Conservation (phyloP, 2,113 vertebrate genomes). For the Lasiurus borealis region DNA sequence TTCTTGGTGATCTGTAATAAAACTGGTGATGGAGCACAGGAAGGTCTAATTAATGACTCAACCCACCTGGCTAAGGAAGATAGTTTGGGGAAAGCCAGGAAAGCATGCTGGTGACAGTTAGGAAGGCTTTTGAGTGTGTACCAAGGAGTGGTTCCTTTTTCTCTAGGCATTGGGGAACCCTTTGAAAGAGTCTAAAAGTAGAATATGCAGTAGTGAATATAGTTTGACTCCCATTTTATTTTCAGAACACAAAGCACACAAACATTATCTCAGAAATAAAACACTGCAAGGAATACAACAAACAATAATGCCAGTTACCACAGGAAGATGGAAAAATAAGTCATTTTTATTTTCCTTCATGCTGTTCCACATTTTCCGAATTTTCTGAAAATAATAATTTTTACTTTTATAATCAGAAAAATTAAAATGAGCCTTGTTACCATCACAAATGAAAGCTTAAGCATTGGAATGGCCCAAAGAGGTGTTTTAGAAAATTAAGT, state of each 20-base stretch:
- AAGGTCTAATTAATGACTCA: background rate
- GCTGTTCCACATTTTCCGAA: background rate
- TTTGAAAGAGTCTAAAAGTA: background rate
- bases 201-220: background rate
- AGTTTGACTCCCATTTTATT: background rate
- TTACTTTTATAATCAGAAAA: background rate
- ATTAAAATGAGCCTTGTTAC: background rate
- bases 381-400: conserved; percentile 1
- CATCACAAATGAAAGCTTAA: background rate
- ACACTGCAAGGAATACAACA: background rate
- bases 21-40: background rate
- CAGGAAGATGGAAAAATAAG: background rate
- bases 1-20: background rate
- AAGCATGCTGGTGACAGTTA: background rate
- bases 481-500: background rate
- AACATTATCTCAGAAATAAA: background rate
- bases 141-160: background rate
- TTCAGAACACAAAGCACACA: background rate
- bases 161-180: background rate
- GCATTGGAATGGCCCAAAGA: background rate
- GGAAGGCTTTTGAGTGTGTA: background rate
- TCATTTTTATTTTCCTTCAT: background rate
- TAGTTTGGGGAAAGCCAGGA: background rate
- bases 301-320: background rate
- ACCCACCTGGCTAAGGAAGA: background rate